Evolutionary conservation across 2,797 vertebrate species (phyloP).

Genomic region (Urophycis tenuis): DNA sequence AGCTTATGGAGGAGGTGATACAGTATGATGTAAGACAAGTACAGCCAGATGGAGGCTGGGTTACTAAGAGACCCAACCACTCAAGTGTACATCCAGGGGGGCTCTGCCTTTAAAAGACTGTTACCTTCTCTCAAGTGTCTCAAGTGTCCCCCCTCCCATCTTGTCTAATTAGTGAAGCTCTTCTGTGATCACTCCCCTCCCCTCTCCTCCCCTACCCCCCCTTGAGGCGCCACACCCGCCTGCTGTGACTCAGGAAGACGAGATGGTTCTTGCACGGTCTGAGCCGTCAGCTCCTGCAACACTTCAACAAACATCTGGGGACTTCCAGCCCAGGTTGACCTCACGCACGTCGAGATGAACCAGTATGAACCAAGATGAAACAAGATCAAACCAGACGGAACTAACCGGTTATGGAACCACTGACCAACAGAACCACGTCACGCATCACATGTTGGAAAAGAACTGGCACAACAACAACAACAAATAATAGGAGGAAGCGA

Average conservation of each 20-base stretch:
- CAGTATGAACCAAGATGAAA: too few relatives aligned
- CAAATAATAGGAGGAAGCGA: too few relatives aligned
- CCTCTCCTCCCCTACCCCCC: background rate
- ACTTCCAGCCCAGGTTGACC: too few relatives aligned
- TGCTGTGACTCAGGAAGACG: background rate
- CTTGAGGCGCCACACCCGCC: background rate
- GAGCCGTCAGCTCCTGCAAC: background rate
- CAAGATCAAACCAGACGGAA: too few relatives aligned
- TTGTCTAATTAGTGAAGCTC: conserved; percentile 72
- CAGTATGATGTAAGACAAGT: background rate
- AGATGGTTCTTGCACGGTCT: too few relatives aligned
- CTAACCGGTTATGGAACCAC: too few relatives aligned
- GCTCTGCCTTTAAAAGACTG: conserved; percentile 77
- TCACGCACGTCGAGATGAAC: background rate
- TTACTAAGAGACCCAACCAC: background rate
- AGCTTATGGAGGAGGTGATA: background rate
- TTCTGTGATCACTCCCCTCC: conserved; percentile 48
- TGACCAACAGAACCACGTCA: too few relatives aligned
- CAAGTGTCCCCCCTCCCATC: conserved; percentile 57
- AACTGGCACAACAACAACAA: too few relatives aligned
- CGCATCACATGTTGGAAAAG: too few relatives aligned
- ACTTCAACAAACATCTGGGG: background rate
- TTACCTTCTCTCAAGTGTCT: conserved; percentile 52
- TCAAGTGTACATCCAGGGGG: background rate
- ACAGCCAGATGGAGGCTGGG: background rate